Evolutionary conservation across 2,888 invertebrate genomes (phyloP).

Genomic region (Willowsia nigromaculata): DNA sequence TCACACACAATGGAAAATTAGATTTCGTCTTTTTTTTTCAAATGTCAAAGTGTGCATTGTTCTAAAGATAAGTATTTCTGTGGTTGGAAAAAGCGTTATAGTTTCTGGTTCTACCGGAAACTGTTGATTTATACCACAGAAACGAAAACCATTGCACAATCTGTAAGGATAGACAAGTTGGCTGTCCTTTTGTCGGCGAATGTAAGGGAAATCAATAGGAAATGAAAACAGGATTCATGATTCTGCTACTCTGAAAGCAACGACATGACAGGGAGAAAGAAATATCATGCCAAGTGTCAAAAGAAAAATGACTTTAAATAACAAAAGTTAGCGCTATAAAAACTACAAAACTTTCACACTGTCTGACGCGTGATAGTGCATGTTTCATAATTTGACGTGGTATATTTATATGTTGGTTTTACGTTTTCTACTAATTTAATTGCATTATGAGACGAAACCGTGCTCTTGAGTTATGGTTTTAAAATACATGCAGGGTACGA

Average conservation of each 20-base stretch:
- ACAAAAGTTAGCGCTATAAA: no score
- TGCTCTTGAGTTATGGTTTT: no score
- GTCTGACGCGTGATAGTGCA: no score
- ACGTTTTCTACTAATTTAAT: no score
- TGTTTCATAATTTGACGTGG: no score
- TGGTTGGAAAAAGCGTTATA: background rate
- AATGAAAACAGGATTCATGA: background rate
- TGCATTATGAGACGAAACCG: no score
- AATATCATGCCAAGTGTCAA: no score
- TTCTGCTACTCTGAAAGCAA: no score
- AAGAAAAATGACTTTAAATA: no score
- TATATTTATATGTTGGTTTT: no score
- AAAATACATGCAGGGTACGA: background rate
- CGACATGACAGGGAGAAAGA: no score
- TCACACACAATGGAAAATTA: background rate
- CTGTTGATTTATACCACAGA: background rate
- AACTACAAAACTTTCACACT: no score
- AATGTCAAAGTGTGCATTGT: slow-evolving; percentile 49
- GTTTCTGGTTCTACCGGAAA: background rate
- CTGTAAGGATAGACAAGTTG: background rate
- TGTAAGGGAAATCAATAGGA: background rate
- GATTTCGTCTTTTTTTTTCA: background rate
- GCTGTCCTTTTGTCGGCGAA: background rate
- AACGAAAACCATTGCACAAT: background rate
- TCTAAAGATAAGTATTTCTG: background rate